phyloP scores from a whole-genome alignment of 2,888 invertebrate species.

The Coenonympha glycerion region DNA sequence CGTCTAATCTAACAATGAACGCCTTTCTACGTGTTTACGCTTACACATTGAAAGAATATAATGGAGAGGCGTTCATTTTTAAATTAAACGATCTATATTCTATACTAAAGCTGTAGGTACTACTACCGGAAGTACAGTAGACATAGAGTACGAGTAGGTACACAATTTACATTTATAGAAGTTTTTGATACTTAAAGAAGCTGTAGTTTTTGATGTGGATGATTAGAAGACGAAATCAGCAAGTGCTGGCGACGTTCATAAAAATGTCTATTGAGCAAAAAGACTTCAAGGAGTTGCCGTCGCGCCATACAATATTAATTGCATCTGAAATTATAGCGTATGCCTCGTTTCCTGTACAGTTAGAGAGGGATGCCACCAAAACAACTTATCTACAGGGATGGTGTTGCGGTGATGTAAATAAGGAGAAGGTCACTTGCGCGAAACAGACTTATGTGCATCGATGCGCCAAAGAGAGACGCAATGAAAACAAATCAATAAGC shows the following conservation, averaged over 20 bases:
- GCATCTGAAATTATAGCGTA: constrained; percentile 38
- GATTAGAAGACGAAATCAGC: constrained; percentile 16
- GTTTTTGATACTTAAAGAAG: too few species aligned
- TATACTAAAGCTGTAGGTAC: too few species aligned
- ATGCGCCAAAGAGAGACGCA: constrained; percentile 66
- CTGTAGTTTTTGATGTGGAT: constrained; percentile 4
- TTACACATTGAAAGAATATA: too few species aligned
- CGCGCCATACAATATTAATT: constrained; percentile 22
- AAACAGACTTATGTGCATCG: constrained; percentile 52
- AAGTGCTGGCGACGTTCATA: constrained; percentile 9
- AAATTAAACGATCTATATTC: too few species aligned
- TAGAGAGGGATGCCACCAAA: constrained; percentile 71
- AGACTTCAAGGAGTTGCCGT: constrained; percentile 8
- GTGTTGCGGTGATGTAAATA: constrained; percentile 59
- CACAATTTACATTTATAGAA: too few species aligned
- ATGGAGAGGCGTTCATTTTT: too few species aligned
- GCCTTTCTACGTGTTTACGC: too few species aligned
- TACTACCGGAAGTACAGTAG: too few species aligned
- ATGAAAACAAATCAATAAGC: constrained; percentile 77
- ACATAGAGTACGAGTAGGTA: too few species aligned
- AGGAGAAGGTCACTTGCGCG: constrained; percentile 65
- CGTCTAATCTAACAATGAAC: too few species aligned
- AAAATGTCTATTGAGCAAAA: constrained; percentile 14
- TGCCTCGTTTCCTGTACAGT: constrained; percentile 52
- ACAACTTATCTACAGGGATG: constrained; percentile 64